These are phyloP conservation scores for Enchytraeus crypticus DNA, from an alignment of 2,888 invertebrate species.

Conservation along the genomic window DNA sequence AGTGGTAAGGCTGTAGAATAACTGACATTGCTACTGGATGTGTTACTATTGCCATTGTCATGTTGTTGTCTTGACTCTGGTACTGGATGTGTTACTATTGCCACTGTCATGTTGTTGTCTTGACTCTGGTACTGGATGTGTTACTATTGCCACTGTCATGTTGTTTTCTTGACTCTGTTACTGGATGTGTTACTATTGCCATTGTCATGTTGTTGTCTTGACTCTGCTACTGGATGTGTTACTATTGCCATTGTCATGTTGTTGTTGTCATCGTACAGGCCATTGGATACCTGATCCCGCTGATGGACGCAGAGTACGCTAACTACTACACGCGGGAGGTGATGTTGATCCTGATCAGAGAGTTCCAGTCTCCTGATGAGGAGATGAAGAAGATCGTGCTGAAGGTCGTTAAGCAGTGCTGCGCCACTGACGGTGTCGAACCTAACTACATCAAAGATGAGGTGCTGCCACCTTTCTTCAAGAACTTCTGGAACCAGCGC, in stretches of 20 bases:
- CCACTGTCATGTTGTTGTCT: too few species aligned
- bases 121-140: too few species aligned
- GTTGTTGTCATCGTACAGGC: conserved; percentile 64
- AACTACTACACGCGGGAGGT: conserved; percentile 99
- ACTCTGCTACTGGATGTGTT: too few species aligned
- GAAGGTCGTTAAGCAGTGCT: conserved; percentile 98
- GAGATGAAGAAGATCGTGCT: conserved; percentile 99
- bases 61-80: too few species aligned
- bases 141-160: too few species aligned
- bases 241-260: not conserved
- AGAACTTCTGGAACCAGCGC: conserved; percentile 99
- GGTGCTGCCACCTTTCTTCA: conserved; percentile 94
- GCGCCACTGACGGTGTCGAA: conserved; percentile 98
- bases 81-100: too few species aligned
- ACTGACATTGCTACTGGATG: too few species aligned
- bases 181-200: too few species aligned
- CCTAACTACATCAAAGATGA: conserved; percentile 98
- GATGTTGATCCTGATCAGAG: conserved; percentile 94
- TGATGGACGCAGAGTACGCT: conserved; percentile 99
- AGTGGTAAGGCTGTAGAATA: too few species aligned
- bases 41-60: too few species aligned
- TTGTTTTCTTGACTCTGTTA: too few species aligned
- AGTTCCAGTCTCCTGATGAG: conserved; percentile 99
- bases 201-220: too few species aligned
- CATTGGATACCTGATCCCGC: conserved; percentile 94